Evolutionary conservation across 2,797 vertebrate genomes (phyloP).

Genomic region (Gymnoscopelus braueri): DNA sequence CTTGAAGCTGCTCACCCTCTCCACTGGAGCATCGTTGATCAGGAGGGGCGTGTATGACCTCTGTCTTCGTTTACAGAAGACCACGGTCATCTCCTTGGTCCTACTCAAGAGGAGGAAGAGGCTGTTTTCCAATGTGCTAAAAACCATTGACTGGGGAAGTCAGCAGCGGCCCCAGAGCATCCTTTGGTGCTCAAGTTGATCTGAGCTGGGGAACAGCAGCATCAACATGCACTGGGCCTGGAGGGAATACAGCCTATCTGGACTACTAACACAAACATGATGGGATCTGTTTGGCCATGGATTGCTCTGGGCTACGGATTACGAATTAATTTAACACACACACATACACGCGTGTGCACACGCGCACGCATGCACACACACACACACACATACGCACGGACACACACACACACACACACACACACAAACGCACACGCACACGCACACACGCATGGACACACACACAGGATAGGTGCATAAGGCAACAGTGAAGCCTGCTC

Average conservation of each 20-base stretch:
- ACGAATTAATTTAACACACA: slow-evolving; percentile 53
- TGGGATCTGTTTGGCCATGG: slow-evolving; percentile 68
- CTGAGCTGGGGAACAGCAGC: slow-evolving; percentile 51
- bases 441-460: neutral
- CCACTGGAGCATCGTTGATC: too few relatives aligned
- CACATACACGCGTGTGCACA: slow-evolving; percentile 40
- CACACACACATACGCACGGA: slow-evolving; percentile 18
- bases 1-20: too few relatives aligned
- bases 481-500: too few relatives aligned
- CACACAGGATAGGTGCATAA: neutral
- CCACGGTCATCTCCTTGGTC: too few relatives aligned
- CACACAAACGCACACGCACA: slow-evolving; percentile 18
- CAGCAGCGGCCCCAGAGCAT: slow-evolving; percentile 18
- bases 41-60: too few relatives aligned
- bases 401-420: neutral
- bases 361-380: slow-evolving; percentile 21
- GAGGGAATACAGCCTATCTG: slow-evolving; percentile 56
- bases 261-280: slow-evolving; percentile 69
- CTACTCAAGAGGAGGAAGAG: neutral
- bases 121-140: slow-evolving; percentile 25
- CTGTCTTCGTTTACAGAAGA: too few relatives aligned
- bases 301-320: slow-evolving; percentile 61
- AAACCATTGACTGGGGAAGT: neutral
- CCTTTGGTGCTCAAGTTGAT: slow-evolving; percentile 33
- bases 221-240: slow-evolving; percentile 56